These are phyloP conservation scores for Aulostomus chinensis DNA, from an alignment of 2,797 vertebrate genomes.

Conservation along the genomic window DNA sequence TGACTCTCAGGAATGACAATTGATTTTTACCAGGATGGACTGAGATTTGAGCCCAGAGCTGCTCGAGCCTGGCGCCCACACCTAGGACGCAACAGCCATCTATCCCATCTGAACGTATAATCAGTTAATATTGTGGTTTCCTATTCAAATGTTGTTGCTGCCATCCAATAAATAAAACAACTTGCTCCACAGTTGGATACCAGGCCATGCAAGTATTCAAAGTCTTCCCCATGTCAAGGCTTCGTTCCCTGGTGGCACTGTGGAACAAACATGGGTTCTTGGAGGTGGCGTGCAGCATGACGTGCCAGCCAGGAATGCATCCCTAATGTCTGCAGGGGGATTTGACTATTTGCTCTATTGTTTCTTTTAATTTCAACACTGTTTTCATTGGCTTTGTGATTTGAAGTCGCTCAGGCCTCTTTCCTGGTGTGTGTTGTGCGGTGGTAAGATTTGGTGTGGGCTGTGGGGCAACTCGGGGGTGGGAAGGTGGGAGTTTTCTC, in stretches of 20 bases:
- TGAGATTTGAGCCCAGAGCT: too few species aligned
- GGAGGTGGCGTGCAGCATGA: slow-evolving; percentile 7
- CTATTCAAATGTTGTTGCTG: too few species aligned
- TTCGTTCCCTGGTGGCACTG: slow-evolving; percentile 7
- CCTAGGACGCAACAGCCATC: too few species aligned
- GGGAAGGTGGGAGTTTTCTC: slow-evolving; percentile 7
- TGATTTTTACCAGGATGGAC: too few species aligned
- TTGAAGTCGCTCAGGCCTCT: slow-evolving; percentile 43
- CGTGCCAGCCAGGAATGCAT: slow-evolving; percentile 25
- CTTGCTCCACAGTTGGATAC: too few species aligned
- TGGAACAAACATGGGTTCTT: slow-evolving; percentile 26
- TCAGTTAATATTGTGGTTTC: too few species aligned
- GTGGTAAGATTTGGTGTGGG: slow-evolving; percentile 61
- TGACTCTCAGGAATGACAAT: too few species aligned
- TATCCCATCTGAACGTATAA: too few species aligned
- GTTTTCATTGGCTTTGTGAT: slow-evolving; percentile 36
- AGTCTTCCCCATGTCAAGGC: not conserved
- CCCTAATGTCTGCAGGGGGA: slow-evolving; percentile 34
- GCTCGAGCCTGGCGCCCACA: too few species aligned
- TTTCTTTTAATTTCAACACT: slow-evolving; percentile 35
- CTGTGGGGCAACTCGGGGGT: slow-evolving; percentile 20
- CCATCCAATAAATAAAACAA: too few species aligned
- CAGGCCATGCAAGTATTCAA: too few species aligned
- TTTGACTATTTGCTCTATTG: slow-evolving; percentile 33
- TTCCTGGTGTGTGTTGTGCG: slow-evolving; percentile 60